These are phyloP conservation scores for Rotaria magnacalcarata DNA, from an alignment of 2,888 invertebrate species.

Conservation along the genomic window DNA sequence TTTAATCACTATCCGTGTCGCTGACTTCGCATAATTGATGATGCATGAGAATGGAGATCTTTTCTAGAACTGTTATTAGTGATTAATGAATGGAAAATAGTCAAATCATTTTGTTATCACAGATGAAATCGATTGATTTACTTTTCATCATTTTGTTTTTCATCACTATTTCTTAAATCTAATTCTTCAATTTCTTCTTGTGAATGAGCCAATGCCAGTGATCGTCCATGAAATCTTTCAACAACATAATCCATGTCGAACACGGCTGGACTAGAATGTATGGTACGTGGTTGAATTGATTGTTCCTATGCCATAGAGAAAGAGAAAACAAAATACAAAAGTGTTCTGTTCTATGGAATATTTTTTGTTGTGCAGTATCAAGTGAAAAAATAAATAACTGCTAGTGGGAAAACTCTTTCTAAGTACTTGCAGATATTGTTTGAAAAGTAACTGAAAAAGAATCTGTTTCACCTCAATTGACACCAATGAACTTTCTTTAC, in stretches of 20 bases:
- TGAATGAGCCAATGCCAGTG: conserved; percentile 54
- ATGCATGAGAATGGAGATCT: no score
- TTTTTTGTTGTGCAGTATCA: conserved; percentile 54
- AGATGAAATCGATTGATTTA: background rate
- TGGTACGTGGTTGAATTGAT: conserved; percentile 41
- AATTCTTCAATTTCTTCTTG: conserved; percentile 54
- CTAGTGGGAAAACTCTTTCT: conserved; percentile 40
- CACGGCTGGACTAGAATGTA: conserved; percentile 58
- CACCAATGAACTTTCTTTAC: background rate
- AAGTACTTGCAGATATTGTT: background rate
- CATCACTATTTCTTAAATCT: conserved; percentile 38
- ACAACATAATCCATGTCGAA: conserved; percentile 58
- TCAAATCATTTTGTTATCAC: no score
- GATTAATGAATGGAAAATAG: no score
- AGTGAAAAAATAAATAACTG: conserved; percentile 50
- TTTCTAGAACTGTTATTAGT: no score
- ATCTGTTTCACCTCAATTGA: no score
- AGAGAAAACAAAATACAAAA: background rate
- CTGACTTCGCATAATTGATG: no score
- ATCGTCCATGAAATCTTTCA: conserved; percentile 58
- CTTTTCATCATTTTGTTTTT: conserved; percentile 34
- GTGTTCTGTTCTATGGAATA: background rate
- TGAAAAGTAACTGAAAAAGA: background rate
- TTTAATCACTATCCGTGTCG: no score
- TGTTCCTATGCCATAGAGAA: background rate